Percentiles rank a stretch among this genome's conserved stretches.
Evolutionary conservation across 2,888 invertebrate genomes (phyloP).

Genomic region (Mimumesa dahlbomi): DNA sequence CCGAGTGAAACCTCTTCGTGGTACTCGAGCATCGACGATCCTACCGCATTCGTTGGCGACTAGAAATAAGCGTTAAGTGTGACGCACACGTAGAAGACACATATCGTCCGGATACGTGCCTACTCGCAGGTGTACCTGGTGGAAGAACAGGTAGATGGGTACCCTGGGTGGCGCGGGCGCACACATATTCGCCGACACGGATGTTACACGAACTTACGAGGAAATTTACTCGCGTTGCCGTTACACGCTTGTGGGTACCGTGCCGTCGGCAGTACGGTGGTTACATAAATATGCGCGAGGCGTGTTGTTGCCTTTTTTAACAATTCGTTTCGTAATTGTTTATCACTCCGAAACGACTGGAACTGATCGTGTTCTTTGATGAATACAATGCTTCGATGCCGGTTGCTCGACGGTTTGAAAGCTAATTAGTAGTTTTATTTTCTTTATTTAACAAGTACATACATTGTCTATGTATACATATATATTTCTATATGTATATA

Average conservation of each 20-base stretch:
- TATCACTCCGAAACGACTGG: slow-evolving; percentile 55
- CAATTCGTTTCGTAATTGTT: slow-evolving; percentile 75
- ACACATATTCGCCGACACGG: slow-evolving; percentile 41
- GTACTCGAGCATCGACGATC: slow-evolving; percentile 27
- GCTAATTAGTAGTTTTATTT: no score
- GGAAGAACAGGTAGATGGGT: slow-evolving; percentile 19
- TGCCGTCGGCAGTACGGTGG: slow-evolving; percentile 47
- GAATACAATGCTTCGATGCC: neutral
- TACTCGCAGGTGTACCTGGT: slow-evolving; percentile 31
- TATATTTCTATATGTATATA: no score
- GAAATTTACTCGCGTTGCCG: slow-evolving; percentile 72
- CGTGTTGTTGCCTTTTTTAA: slow-evolving; percentile 65
- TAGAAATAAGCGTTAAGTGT: slow-evolving; percentile 50
- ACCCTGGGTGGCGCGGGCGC: slow-evolving; percentile 15
- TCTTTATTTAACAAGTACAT: no score
- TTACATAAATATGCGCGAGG: slow-evolving; percentile 72
- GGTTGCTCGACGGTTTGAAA: neutral
- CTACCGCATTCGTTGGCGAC: slow-evolving; percentile 25
- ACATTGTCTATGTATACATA: no score
- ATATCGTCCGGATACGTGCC: slow-evolving; percentile 33
- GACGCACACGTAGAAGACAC: slow-evolving; percentile 33
- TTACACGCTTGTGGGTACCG: slow-evolving; percentile 68
- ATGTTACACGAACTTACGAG: slow-evolving; percentile 47
- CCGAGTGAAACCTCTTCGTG: slow-evolving; percentile 48
- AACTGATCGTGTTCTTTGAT: neutral